Conservation (phyloP, 2,888 invertebrate genomes). For the Chymomyza amoena region DNA sequence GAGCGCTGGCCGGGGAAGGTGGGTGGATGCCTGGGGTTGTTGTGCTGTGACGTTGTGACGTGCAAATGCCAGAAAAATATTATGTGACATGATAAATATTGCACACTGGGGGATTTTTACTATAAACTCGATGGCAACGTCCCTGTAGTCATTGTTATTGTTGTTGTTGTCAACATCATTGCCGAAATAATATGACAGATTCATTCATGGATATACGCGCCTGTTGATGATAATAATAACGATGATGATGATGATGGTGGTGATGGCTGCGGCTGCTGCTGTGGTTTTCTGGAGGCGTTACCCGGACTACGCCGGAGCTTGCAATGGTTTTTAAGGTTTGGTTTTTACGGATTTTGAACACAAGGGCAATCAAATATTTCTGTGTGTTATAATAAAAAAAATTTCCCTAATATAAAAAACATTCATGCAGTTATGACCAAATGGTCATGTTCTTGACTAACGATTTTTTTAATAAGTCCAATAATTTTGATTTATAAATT, state of each 20-base stretch:
- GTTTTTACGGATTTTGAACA: neutral
- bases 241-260: constrained; percentile 11
- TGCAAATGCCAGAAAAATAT: constrained; percentile 76
- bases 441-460: too few species aligned
- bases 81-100: constrained; percentile 74
- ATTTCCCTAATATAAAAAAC: too few species aligned
- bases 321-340: constrained; percentile 1
- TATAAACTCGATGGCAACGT: constrained; percentile 1
- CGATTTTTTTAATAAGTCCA: too few species aligned
- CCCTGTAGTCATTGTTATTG: constrained; percentile 21
- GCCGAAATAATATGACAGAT: constrained; percentile 74
- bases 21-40: neutral
- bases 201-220: constrained; percentile 56
- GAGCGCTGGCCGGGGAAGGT: neutral
- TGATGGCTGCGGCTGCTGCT: neutral
- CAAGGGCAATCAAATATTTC: neutral
- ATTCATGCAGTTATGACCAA: too few species aligned
- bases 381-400: too few species aligned
- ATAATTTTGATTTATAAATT: too few species aligned
- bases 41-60: constrained; percentile 48
- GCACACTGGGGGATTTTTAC: constrained; percentile 58
- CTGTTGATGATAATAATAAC: constrained; percentile 31
- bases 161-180: constrained; percentile 62
- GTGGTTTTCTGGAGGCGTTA: constrained; percentile 1
- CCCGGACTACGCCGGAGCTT: neutral